These are phyloP conservation scores for Euproctis similis DNA, from an alignment of 2,888 invertebrate species.

Conservation along the genomic window DNA sequence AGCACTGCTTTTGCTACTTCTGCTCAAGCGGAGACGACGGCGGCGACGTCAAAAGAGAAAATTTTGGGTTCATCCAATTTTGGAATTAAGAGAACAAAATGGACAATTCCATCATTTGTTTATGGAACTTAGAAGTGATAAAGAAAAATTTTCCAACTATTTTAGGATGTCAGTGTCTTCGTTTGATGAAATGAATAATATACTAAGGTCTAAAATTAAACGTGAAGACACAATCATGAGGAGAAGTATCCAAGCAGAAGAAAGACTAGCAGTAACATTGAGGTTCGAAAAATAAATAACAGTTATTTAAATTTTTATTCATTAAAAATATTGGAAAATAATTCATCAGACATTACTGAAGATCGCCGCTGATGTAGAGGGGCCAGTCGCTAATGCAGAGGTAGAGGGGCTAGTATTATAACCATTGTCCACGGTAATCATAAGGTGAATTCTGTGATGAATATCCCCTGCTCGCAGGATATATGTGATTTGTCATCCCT, in stretches of 20 bases:
- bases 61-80: slow-evolving; percentile 12
- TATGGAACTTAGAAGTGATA: slow-evolving; percentile 16
- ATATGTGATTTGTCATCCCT: slow-evolving; percentile 13
- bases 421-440: slow-evolving; percentile 10
- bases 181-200: too few species aligned
- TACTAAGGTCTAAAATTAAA: slow-evolving; percentile 10
- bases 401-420: slow-evolving; percentile 11
- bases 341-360: slow-evolving; percentile 15
- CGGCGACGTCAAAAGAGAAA: slow-evolving; percentile 9
- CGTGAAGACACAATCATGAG: slow-evolving; percentile 10
- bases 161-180: slow-evolving; percentile 17
- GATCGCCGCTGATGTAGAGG: slow-evolving; percentile 17
- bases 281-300: slow-evolving; percentile 13
- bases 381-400: slow-evolving; percentile 14
- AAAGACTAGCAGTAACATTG: slow-evolving; percentile 17
- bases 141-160: slow-evolving; percentile 14
- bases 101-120: slow-evolving; percentile 16
- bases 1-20: slow-evolving; percentile 15
- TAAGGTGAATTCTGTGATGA: slow-evolving; percentile 7
- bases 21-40: slow-evolving; percentile 14
- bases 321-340: slow-evolving; percentile 16
- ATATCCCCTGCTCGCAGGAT: slow-evolving; percentile 12
- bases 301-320: slow-evolving; percentile 16
- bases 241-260: slow-evolving; percentile 9
- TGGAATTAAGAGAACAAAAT: slow-evolving; percentile 15